These are phyloP conservation scores for Euleptes europaea DNA, from an alignment of 2,113 vertebrate species.

Conservation along the genomic window DNA sequence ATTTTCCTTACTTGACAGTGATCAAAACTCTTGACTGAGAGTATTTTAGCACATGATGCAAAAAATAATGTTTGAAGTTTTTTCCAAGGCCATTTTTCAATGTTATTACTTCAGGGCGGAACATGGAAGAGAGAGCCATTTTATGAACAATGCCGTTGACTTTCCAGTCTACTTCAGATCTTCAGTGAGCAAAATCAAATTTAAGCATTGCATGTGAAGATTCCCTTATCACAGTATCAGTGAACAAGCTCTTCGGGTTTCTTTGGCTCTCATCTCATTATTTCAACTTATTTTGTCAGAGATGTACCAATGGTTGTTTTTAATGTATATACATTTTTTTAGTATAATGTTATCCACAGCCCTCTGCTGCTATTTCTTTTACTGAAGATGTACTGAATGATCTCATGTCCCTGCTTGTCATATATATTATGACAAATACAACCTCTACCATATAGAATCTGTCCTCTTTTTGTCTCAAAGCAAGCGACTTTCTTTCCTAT, in stretches of 20 bases:
- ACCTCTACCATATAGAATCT: too few species aligned
- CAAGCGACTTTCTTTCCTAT: not conserved
- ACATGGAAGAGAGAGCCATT: not conserved
- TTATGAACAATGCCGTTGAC: not conserved
- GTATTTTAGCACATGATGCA: not conserved
- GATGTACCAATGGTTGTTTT: not conserved
- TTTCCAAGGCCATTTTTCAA: not conserved
- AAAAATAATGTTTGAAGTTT: too few species aligned
- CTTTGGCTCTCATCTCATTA: not conserved
- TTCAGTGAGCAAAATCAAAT: not conserved
- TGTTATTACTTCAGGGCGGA: not conserved
- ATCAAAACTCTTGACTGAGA: slow-evolving; percentile 16
- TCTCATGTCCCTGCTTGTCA: too few species aligned
- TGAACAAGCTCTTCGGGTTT: not conserved
- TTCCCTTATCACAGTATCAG: not conserved
- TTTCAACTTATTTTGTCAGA: not conserved
- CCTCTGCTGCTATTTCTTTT: not conserved
- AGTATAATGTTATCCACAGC: not conserved
- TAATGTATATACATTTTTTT: not conserved
- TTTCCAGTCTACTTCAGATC: not conserved
- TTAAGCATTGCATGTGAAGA: not conserved
- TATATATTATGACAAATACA: too few species aligned
- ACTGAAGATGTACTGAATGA: not conserved
- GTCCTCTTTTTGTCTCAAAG: not conserved
- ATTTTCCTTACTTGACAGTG: slow-evolving; percentile 23